Conservation (phyloP, 2,113 vertebrate genomes). For the Aspidoscelis tigris region DNA sequence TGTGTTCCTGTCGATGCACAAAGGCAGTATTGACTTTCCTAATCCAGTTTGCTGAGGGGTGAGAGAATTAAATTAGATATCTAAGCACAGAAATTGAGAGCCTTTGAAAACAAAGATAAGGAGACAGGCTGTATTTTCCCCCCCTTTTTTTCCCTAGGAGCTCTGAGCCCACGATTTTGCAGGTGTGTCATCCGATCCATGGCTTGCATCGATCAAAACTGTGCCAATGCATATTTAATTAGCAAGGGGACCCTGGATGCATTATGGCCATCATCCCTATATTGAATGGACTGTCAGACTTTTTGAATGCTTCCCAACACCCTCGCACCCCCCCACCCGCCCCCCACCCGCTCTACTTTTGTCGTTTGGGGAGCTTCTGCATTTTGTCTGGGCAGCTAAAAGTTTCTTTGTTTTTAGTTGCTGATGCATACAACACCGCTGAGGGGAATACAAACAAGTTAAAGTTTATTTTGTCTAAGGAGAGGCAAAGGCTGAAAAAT, state of each 20-base stretch:
- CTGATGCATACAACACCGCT: conserved; percentile 87
- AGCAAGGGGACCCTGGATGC: conserved; percentile 87
- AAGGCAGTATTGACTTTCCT: conserved; percentile 90
- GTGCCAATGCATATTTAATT: conserved; percentile 96
- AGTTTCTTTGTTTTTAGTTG: conserved; percentile 96
- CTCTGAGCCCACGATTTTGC: conserved; percentile 89
- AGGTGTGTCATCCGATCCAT: conserved; percentile 93
- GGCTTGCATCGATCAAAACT: conserved; percentile 90
- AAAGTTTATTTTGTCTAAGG: conserved; percentile 89
- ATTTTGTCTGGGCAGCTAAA: conserved; percentile 88
- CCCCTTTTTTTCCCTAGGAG: conserved; percentile 76
- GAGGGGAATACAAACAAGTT: conserved; percentile 92
- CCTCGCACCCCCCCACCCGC: conserved; percentile 47
- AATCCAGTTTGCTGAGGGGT: conserved; percentile 91
- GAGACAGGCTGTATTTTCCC: conserved; percentile 82
- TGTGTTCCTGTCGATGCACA: conserved; percentile 86
- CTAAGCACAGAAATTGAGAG: conserved; percentile 88
- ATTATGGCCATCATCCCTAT: conserved; percentile 86
- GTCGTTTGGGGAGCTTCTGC: conserved; percentile 87
- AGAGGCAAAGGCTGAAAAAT: conserved; percentile 73
- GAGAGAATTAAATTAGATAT: conserved; percentile 95
- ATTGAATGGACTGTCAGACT: conserved; percentile 90
- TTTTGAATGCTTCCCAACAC: conserved; percentile 81
- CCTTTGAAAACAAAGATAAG: conserved; percentile 87
- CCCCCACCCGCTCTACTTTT: conserved; percentile 50